Base-by-base conservation (phyloP, 2,888 invertebrate species). In the Hoplodrina ambigua region DNA sequence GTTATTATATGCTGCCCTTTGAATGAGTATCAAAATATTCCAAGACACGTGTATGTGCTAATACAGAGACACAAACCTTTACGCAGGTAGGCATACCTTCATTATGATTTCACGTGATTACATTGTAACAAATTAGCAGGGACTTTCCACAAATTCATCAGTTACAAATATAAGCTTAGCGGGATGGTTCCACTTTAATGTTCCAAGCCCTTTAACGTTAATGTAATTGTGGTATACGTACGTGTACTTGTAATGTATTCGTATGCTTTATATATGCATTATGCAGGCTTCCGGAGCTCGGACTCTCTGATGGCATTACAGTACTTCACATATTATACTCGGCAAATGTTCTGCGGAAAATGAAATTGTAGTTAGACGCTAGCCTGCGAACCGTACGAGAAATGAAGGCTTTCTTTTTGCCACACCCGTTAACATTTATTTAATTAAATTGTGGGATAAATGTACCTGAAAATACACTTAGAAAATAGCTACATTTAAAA, bases 271-370 rank as follows among this genome's bases (percentile, higher is more conserved):
- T 85, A 79, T 80, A 85, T 86, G 81, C 87, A 86, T 87, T 85
- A 86, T 86, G 86, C 86, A 86, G 68, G 82, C 79, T 86, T 85
- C 86, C 85, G 84, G 81, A 72, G 84, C 72, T 68, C 80, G 80
- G 81, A 72, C 81, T 83, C 70, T 85, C 70, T 87, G 83, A 82
- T 84, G 82, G 80, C 82, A 84, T 86, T 86, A 85, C 82, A 69
- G 74, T 80, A 82, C 75, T 76, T 60, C 75, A 66, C 72, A 72
- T 80, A 77, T 65, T 72, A 72, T 69, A 74, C 75, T 53, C 58
- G 49, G 75, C 56, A 68, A 82, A 80, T 76, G 71, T 59, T 78
- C 62, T 64, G 69, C 54, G 71, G 57, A 52, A 82, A 83, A 83
- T 80, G 37, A 70, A 82, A 83, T 66, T 68, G 80, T 75, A 82